Evolutionary conservation across 2,113 vertebrate genomes (phyloP), one percentile per base, ranked within the genome.

Genomic region (Xyrauchen texanus): DNA sequence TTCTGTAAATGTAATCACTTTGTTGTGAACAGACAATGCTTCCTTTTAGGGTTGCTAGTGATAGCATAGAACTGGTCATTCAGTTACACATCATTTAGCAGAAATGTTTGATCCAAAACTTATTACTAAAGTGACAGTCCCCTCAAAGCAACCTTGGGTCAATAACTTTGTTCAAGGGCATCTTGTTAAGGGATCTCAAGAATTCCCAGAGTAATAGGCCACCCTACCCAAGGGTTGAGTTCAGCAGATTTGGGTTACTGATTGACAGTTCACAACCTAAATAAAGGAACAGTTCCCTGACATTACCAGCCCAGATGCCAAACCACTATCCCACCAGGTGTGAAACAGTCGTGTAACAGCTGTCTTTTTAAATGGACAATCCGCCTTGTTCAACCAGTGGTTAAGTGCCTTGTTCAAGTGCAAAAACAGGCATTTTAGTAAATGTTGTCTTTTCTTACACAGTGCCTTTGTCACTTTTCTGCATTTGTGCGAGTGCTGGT

Each of bases 111-210:
- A 53, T 44, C 46, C 49, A 0, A 76, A 76, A 76, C 47, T 0
- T 51, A 16, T 13, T 74, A 10, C 44, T 74, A 21, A 53, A 44
- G 12, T 21, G 47, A n/a, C 73, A 13, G 60, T 49, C 15, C 16
- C 4, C 0, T 47, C 61, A 45, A 46, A 74, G 15, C 57, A 49
- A 62, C 49, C 49, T 44, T 10, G 10, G n/a, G 57, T 72, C 53
- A 72, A 62, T 6, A 16, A 6, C 15, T 21, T 76, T 34, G 5
- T 76, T 76, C 73, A 74, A 74, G 71, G 71, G n/a, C 71, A 74
- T 8, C 61, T 49, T 61, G 15, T 45, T 8, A 70, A 4, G 12
- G 21, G 49, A 9, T 34, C 16, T 42, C 66, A 11, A 68, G 0
- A n/a, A 8, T 7, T 10, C 11, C 3, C 51, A 52, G 4, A 52